phyloP scores from a whole-genome alignment of 2,797 vertebrate genomes.

The Rhynchotus rufescens region DNA sequence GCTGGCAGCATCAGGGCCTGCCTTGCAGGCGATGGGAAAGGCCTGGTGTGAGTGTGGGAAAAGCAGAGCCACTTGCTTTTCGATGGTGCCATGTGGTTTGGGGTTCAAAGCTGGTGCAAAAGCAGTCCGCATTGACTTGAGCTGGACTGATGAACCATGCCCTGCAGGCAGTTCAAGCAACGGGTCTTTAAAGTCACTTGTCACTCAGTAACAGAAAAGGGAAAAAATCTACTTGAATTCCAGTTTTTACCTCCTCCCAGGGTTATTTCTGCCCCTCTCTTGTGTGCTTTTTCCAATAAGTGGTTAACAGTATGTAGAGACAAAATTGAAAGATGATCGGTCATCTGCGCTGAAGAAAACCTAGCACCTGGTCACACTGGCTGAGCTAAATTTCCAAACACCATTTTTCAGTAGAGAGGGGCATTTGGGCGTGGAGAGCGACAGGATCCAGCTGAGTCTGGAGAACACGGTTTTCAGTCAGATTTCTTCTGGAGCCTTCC shows the following conservation, averaged over 20 bases:
- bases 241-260: neutral
- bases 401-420: neutral
- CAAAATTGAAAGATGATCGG: neutral
- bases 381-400: neutral
- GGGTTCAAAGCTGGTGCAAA: neutral
- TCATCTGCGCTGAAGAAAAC: neutral
- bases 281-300: neutral
- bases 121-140: neutral
- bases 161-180: neutral
- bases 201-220: neutral
- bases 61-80: neutral
- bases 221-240: neutral
- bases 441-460: neutral
- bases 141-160: neutral
- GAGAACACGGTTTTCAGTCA: neutral
- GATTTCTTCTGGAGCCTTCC: neutral
- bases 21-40: neutral
- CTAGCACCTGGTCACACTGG: neutral
- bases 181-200: neutral
- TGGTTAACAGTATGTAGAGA: neutral
- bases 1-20: neutral
- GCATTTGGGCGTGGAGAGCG: neutral
- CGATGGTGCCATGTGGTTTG: neutral
- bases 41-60: neutral
- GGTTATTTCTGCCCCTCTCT: neutral